Evolutionary conservation across 1,140 invertebrate species (phyloP).

Genomic region (Dinothrombium tinctorium): DNA sequence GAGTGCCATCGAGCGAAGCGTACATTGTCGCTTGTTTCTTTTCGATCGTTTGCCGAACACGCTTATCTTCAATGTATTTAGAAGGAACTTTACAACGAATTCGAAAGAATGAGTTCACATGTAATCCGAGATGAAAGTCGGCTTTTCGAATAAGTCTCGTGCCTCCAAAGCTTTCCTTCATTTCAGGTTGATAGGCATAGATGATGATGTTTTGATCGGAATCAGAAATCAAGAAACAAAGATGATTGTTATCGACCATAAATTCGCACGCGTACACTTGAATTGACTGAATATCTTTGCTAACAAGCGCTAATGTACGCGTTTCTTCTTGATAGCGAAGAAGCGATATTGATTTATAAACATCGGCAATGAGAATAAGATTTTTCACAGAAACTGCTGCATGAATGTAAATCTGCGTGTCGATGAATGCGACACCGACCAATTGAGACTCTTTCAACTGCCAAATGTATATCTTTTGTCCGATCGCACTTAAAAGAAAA

Average conservation of each 20-base stretch:
- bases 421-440: constrained; percentile 92
- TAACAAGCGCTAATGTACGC: constrained; percentile 78
- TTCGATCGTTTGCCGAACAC: constrained; percentile 19
- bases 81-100: constrained; percentile 43
- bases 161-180: constrained; percentile 78
- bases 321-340: constrained; percentile 86
- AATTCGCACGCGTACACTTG: constrained; percentile 80
- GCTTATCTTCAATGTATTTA: constrained; percentile 17
- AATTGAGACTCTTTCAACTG: constrained; percentile 88
- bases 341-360: constrained; percentile 85
- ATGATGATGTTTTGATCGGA: constrained; percentile 72
- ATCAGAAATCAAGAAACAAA: constrained; percentile 61
- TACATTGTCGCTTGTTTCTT: constrained; percentile 68
- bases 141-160: constrained; percentile 69
- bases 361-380: constrained; percentile 76
- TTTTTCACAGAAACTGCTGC: constrained; percentile 76
- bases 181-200: constrained; percentile 88
- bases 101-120: constrained; percentile 73
- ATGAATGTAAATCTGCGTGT: constrained; percentile 94
- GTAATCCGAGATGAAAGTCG: constrained; percentile 76
- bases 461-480: constrained; percentile 98
- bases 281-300: constrained; percentile 38
- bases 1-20: constrained; percentile 72
- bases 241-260: constrained; percentile 69
- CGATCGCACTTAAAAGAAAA: constrained; percentile 82